Evolutionary conservation across 2,113 vertebrate genomes (phyloP).

Genomic region (Rhipidura dahli): DNA sequence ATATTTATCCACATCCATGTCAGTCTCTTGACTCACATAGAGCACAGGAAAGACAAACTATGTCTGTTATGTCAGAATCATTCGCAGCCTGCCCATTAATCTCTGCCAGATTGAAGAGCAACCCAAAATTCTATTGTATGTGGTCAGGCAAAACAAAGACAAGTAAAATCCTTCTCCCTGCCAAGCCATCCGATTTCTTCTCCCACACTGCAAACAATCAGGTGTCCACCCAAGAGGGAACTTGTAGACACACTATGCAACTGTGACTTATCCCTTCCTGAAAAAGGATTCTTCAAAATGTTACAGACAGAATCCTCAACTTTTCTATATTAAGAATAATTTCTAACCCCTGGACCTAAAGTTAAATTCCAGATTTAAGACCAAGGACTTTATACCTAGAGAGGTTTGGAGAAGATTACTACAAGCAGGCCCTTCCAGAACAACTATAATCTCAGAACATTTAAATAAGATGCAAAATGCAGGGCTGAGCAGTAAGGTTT

Average conservation of each 20-base stretch:
- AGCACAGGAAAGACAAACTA: neutral
- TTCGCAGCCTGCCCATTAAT: neutral
- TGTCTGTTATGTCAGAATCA: neutral
- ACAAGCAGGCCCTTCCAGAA: neutral
- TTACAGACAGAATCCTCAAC: neutral
- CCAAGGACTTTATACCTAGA: neutral
- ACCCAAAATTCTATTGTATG: neutral
- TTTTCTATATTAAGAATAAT: neutral
- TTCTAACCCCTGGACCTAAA: neutral
- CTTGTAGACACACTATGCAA: neutral
- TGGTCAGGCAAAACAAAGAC: neutral
- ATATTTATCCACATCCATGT: neutral
- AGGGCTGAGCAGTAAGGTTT: neutral
- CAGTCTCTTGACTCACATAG: neutral
- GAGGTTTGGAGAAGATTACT: neutral
- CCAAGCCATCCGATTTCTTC: neutral
- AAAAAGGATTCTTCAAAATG: neutral
- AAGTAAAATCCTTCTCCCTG: neutral
- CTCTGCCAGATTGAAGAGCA: neutral
- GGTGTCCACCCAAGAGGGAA: neutral
- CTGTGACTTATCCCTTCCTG: neutral
- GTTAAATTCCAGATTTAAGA: neutral
- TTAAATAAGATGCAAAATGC: neutral
- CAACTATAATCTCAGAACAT: neutral
- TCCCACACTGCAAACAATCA: neutral